These are phyloP conservation scores for Sebastiscus albofasciatus DNA, from an alignment of 2,797 vertebrate species.

Conservation along the genomic window DNA sequence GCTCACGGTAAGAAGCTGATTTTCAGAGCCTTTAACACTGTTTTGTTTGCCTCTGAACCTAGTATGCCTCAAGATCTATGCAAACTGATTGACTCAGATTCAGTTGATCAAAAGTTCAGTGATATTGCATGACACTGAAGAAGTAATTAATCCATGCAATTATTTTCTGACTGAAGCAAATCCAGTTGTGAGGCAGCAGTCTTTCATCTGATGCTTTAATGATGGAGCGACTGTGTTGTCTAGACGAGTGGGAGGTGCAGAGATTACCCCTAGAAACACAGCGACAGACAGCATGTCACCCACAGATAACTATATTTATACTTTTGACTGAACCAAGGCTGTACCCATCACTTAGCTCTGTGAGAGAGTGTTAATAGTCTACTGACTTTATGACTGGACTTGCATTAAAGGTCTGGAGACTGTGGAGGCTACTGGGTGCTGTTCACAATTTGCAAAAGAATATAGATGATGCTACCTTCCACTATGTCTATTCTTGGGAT, in stretches of 20 bases:
- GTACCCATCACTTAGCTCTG: conserved; percentile 23
- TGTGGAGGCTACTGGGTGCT: not conserved
- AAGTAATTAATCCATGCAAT: conserved; percentile 6
- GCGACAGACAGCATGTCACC: not conserved
- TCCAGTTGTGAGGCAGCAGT: not conserved
- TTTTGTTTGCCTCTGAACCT: not conserved
- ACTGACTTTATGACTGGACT: conserved; percentile 31
- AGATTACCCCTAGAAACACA: not conserved
- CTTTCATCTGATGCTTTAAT: conserved; percentile 25
- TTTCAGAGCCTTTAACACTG: not conserved
- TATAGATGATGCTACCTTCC: not conserved
- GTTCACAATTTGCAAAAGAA: conserved; percentile 1
- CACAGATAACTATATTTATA: conserved; percentile 43
- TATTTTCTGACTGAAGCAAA: not conserved
- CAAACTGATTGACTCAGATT: not conserved
- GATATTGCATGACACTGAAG: not conserved
- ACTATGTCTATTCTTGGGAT: not conserved
- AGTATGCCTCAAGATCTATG: not conserved
- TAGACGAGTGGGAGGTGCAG: conserved; percentile 50
- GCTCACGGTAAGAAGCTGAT: no score
- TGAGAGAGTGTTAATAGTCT: conserved; percentile 25
- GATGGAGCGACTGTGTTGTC: conserved; percentile 36
- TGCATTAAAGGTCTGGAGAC: conserved; percentile 34
- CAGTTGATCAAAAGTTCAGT: not conserved
- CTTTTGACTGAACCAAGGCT: not conserved